Base-by-base conservation (phyloP, 2,113 vertebrate species). In the Atlantisia rogersi region DNA sequence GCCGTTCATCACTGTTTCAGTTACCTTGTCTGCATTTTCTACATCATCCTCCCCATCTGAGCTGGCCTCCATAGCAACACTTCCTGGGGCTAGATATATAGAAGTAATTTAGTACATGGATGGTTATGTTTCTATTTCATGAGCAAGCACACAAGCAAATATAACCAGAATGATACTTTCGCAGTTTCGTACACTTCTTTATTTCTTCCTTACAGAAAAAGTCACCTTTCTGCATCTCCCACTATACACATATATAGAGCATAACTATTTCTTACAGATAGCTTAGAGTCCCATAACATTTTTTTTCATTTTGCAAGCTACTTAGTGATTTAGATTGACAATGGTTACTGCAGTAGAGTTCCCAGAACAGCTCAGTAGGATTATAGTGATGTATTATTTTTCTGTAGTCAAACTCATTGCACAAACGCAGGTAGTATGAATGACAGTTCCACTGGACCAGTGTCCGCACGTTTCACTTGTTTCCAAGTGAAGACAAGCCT, bases 1-100 rank as follows among this genome's bases (percentile, higher is more conserved):
- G 98, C 99, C 99, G 12, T 99, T 99, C 98, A 99, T 99, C 96
- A 99, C 99, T 1, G 99, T 99, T 97, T 99, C 99, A 2, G 99
- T 99, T 96, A 99, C 98, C 96, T 99, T 99, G 98, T 99, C 99
- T n/a, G 97, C n/a, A n/a, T 98, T 97, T 74, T 99, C 99, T 5
- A 97, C 98, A 67, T 98, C 98, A 22, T 98, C 98, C 92, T 99
- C 99, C 9, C 98, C 98, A 31, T 99, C 99, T 8, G 98, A 98
- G 82, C 96, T 98, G 92, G 97, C 98, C 65, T 98, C 98, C 95
- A 98, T 98, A 82, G 98, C 98, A 88, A 98, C 88, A 37, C 96
- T 97, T 86, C 95, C 98, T n/a, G 97, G 95, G 28, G 53, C 98
- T 98, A 88, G 10, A 82, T 8, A 82, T 7, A 89, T 0, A 37